phyloP scores from a whole-genome alignment of 2,113 vertebrate genomes.

The Campylomormyrus numenius region DNA sequence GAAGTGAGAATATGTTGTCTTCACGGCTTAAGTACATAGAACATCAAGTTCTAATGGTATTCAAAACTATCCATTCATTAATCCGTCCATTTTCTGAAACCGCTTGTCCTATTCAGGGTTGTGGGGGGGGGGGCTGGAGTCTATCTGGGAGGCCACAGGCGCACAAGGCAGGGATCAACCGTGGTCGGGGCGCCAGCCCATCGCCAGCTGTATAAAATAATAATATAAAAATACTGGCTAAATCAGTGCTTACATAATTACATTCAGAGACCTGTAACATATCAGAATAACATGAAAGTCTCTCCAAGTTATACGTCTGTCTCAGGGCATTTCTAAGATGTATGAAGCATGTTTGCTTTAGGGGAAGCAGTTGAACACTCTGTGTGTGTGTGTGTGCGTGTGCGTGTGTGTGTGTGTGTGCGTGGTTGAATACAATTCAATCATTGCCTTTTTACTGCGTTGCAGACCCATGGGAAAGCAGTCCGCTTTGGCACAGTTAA shows the following conservation, averaged over 20 bases:
- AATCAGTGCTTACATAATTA: neutral
- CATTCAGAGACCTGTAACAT: neutral
- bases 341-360: neutral
- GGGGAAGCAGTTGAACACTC: slow-evolving; percentile 10
- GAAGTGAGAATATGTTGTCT: neutral
- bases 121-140: too few species aligned
- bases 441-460: slow-evolving; percentile 25
- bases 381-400: slow-evolving; percentile 22
- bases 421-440: neutral
- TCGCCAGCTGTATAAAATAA: neutral
- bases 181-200: neutral
- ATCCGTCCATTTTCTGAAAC: too few species aligned
- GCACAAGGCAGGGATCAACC: too few species aligned
- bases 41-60: neutral
- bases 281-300: neutral
- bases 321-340: neutral
- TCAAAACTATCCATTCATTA: neutral
- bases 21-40: neutral
- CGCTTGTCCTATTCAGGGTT: too few species aligned
- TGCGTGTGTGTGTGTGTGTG: neutral
- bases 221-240: neutral
- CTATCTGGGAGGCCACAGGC: too few species aligned
- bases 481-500: neutral
- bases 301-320: neutral
- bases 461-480: neutral